Evolutionary conservation across 2,888 invertebrate species (phyloP).

Genomic region (Seira ritae): DNA sequence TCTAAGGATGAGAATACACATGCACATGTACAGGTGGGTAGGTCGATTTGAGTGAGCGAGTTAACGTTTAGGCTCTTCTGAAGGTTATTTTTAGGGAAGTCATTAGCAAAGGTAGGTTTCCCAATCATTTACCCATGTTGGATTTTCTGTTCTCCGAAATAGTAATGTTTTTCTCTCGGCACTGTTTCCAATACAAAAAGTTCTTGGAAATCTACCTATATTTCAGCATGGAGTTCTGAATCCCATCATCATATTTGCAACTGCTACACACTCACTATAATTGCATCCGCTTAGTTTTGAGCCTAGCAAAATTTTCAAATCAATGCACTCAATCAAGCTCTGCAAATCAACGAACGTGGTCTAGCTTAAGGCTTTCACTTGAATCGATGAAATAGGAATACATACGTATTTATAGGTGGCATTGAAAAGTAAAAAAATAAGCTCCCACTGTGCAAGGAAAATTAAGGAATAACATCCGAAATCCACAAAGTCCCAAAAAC

Average conservation of each 20-base stretch:
- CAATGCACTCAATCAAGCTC: not conserved
- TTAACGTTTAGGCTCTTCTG: not conserved
- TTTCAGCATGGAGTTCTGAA: too few species aligned
- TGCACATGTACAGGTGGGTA: too few species aligned
- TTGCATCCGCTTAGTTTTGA: not conserved
- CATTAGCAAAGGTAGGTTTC: not conserved
- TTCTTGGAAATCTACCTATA: not conserved
- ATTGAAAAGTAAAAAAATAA: not conserved
- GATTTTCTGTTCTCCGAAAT: too few species aligned
- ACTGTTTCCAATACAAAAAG: not conserved
- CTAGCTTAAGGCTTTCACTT: not conserved
- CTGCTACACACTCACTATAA: not conserved
- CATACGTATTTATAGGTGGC: not conserved
- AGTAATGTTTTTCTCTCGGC: not conserved
- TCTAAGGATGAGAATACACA: too few species aligned
- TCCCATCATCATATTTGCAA: not conserved
- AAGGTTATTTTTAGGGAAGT: not conserved
- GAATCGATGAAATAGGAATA: too few species aligned
- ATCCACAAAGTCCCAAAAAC: not conserved
- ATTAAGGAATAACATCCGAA: not conserved
- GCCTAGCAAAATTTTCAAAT: not conserved
- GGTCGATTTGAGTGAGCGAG: too few species aligned
- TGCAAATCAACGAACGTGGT: not conserved
- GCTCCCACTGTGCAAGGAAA: not conserved
- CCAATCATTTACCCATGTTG: not conserved